Evolutionary conservation across 1,140 invertebrate genomes (phyloP).

Genomic region (Sminthurides bifidus): DNA sequence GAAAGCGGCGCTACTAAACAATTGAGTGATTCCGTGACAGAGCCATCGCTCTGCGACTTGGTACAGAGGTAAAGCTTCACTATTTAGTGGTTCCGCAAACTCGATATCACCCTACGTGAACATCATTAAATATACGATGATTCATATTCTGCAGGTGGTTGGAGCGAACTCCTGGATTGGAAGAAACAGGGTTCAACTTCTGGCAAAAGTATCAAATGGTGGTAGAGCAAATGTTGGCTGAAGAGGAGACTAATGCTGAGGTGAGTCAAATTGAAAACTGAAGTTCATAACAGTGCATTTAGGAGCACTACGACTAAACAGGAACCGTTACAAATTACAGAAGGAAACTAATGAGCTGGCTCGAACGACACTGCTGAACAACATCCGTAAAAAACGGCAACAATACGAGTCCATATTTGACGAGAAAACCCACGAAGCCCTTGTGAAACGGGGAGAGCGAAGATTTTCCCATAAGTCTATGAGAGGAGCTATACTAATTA

Average conservation of each 20-base stretch:
- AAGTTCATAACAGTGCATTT: background rate
- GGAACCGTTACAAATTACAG: conserved; percentile 34
- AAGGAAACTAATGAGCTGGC: conserved; percentile 46
- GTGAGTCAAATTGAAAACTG: conserved; percentile 35
- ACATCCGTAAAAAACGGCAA: conserved; percentile 62
- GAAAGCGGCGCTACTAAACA: conserved; percentile 55
- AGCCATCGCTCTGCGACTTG: conserved; percentile 69
- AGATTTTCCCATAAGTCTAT: conserved; percentile 80
- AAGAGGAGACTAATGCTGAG: conserved; percentile 50
- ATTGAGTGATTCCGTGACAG: conserved; percentile 63
- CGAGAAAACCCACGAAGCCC: conserved; percentile 60
- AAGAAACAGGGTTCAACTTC: conserved; percentile 74
- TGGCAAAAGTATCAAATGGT: conserved; percentile 77
- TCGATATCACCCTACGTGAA: background rate
- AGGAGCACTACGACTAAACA: conserved; percentile 3
- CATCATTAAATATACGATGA: background rate
- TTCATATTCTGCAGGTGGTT: conserved; percentile 53
- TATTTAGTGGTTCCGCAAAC: background rate
- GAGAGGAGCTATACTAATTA: conserved; percentile 95
- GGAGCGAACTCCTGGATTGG: conserved; percentile 82
- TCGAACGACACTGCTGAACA: conserved; percentile 50
- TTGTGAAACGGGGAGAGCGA: conserved; percentile 71
- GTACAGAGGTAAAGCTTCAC: conserved; percentile 50
- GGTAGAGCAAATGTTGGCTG: conserved; percentile 58
- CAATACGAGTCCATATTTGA: conserved; percentile 85